Evolutionary conservation across 2,888 invertebrate genomes (phyloP), one percentile per base, ranked within the genome.

Genomic region (Netelia virgata): DNA sequence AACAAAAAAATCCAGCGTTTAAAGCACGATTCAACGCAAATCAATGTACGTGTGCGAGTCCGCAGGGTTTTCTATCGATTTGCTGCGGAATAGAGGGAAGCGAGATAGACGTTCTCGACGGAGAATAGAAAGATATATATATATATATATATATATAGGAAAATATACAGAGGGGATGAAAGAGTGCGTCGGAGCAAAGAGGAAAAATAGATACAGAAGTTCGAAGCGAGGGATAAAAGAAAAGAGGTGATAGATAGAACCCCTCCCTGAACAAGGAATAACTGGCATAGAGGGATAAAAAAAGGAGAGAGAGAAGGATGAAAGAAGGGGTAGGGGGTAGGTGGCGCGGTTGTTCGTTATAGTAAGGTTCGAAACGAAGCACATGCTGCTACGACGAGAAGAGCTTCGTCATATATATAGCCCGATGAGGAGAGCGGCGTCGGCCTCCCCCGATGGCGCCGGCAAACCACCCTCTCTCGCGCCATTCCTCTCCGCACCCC

Each of bases 21-120:
- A n/a, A 47, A 50, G 36, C 43, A 59, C 41, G 41, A 59, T 59
- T 43, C n/a, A 20, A 66, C 6, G 59, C 69, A 69, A 61, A 61
- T 20, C 50, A 69, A 50, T 66, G 18, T 64, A 28, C n/a, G 36
- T n/a, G 50, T 69, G 47, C 50, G 61, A 53, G 53, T 63, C 20
- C 69, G 69, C 84, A 85, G 55, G 68, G 81, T 70, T 68, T 75
- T 85, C 83, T 92, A 92, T 92, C 92, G 92, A 92, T 55, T 92
- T 90, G 88, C 89, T 90, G 89, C 89, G 89, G 81, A 63, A 79
- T 18, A 73, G 64, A 55, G 64, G 64, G 82, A 59, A 76, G 72
- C 69, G 47, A 72, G 89, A 91, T 89, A 87, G 88, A 86, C 88
- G 88, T 86, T 86, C 88, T 86, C 89, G 81, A 66, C 86, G 77